Conservation (phyloP, 2,888 invertebrate species). For the Cosmopolites sordidus region DNA sequence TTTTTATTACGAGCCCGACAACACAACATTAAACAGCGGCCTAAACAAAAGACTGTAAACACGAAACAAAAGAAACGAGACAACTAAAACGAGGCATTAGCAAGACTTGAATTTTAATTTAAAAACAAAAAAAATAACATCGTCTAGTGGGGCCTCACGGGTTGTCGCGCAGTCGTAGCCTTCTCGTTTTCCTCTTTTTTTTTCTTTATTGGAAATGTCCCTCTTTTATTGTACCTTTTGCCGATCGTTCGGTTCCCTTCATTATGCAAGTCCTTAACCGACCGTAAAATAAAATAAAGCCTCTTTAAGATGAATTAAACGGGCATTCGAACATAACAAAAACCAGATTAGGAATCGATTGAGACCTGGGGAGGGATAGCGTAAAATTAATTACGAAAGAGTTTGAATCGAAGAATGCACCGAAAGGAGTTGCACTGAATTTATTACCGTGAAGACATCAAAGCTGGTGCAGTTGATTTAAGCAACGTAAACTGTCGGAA, state of each 20-base stretch:
- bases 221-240: conserved; percentile 18
- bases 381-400: conserved; percentile 20
- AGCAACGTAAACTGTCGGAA: too few species aligned
- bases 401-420: conserved; percentile 12
- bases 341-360: conserved; percentile 4
- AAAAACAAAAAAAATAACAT: conserved; percentile 33
- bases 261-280: conserved; percentile 28
- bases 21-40: conserved; percentile 40
- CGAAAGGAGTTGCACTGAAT: conserved; percentile 10
- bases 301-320: conserved; percentile 4
- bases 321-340: neutral
- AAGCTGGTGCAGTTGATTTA: neutral
- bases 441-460: conserved; percentile 16
- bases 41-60: conserved; percentile 40
- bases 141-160: conserved; percentile 27
- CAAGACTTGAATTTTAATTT: conserved; percentile 45
- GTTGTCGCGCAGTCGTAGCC: too few species aligned
- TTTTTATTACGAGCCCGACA: conserved; percentile 42
- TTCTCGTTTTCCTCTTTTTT: conserved; percentile 14
- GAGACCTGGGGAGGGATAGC: neutral
- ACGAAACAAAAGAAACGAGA: conserved; percentile 41
- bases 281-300: conserved; percentile 7
- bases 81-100: conserved; percentile 35
- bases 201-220: conserved; percentile 15
- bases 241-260: conserved; percentile 18